Conservation (phyloP, 2,113 vertebrate genomes). For the Uria lomvia region DNA sequence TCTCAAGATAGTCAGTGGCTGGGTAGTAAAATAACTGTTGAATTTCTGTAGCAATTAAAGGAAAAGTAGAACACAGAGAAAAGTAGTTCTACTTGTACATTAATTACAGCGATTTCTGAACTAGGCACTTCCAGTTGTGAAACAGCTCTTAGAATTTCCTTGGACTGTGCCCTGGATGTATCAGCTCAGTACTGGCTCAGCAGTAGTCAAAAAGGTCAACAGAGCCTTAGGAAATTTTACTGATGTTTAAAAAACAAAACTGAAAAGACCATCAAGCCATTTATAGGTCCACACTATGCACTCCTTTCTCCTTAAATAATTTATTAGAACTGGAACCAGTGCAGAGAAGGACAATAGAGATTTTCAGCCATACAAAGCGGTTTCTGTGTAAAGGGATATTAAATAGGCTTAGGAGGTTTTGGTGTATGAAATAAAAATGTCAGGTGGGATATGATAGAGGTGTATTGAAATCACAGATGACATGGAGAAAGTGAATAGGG, state of each 20-base stretch:
- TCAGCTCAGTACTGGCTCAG: not conserved
- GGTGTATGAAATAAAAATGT: not conserved
- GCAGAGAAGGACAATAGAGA: not conserved
- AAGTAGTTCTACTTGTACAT: not conserved
- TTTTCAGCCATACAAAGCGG: not conserved
- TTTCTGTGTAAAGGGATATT: not conserved
- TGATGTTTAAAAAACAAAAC: not conserved
- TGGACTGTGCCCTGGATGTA: not conserved
- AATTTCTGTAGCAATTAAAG: constrained; percentile 2
- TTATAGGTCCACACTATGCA: not conserved
- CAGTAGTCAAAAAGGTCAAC: not conserved
- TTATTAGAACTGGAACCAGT: not conserved
- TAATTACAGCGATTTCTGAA: not conserved
- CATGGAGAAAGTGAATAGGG: not conserved
- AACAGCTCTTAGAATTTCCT: not conserved
- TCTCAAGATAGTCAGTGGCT: not conserved
- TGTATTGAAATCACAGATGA: not conserved
- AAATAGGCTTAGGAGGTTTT: not conserved
- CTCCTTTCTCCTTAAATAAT: not conserved
- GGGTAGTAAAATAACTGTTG: not conserved
- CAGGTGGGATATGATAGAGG: not conserved
- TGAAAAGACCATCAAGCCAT: not conserved
- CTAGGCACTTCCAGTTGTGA: not conserved
- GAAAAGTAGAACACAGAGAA: not conserved
- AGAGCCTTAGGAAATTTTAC: not conserved